Evolutionary conservation across 2,888 invertebrate species (phyloP), one percentile per base, ranked within the genome.

Genomic region (Catocala fraxini): DNA sequence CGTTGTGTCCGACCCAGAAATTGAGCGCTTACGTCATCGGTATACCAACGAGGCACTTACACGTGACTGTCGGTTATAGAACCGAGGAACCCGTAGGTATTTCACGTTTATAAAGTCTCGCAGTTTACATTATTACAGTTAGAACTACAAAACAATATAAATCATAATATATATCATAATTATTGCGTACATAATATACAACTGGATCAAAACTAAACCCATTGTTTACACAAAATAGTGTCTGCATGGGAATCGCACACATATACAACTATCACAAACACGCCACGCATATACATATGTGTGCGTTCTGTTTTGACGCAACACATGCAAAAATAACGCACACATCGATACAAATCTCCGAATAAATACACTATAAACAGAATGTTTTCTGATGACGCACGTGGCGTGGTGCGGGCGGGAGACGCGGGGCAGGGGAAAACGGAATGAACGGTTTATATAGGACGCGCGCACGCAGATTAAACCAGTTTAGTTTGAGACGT

Each of bases 401-500:
- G 92, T 84, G 87, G 70, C 75, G 68, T 6, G 72, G 72, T 66
- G 66, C 42, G 70, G 57, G 68, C 56, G 63, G 66, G 63, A 70
- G 47, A 71, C 65, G 70, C 70, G 73, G 71, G 75, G 73, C 66
- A 67, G 74, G 80, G 81, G 65, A 69, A 71, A 71, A 72, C 73
- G 73, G 78, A 84, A 75, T 78, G 72, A 69, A 78, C 70, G 81
- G 86, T 89, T 89, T 93, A 93, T 91, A 94, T 92, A 88, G 83
- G 68, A 76, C 87, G 89, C 85, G 82, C 84, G 75, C 63, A 85
- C 87, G 79, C 86, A 77, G 65, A 67, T 42, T 55, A 68, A 85
- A 87, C 87, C 92, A 94, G 93, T 93, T 91, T 84, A 75, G 71
- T 82, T 91, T 82, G 70, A 82, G 86, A 88, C 82, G 89, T 89